Percentiles rank a stretch among this genome's conserved stretches.
Evolutionary conservation across 1,140 invertebrate genomes (phyloP).

Genomic region (Leptopilina boulardi): DNA sequence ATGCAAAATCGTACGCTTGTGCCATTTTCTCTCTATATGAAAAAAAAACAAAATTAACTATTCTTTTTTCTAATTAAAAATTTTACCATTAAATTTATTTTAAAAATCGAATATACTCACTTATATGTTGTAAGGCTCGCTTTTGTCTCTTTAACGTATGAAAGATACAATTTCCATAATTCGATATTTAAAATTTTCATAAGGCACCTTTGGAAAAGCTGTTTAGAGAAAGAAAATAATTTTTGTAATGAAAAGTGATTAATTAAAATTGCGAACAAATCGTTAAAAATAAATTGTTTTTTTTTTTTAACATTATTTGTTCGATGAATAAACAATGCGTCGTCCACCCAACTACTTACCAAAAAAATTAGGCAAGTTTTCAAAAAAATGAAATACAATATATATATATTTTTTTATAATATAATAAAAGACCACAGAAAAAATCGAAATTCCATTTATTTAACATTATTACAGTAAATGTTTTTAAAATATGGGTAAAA

Average conservation of each 20-base stretch:
- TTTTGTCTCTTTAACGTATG: slow-evolving; percentile 99
- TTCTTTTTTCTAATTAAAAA: no score
- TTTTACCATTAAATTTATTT: no score
- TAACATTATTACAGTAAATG: slow-evolving; percentile 21
- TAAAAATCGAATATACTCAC: no score
- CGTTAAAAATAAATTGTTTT: slow-evolving; percentile 40
- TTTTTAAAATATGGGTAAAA: slow-evolving; percentile 61
- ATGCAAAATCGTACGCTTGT: slow-evolving; percentile 98
- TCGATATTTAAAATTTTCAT: slow-evolving; percentile 99
- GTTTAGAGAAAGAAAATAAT: slow-evolving; percentile 65
- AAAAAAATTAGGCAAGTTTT: slow-evolving; percentile 66
- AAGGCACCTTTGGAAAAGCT: slow-evolving; percentile 98
- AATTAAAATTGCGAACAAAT: slow-evolving; percentile 47
- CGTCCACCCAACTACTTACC: slow-evolving; percentile 39
- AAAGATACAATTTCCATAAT: slow-evolving; percentile 98
- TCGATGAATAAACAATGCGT: no score
- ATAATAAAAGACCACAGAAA: slow-evolving; percentile 44
- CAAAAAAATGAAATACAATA: slow-evolving; percentile 40
- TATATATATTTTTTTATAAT: no score
- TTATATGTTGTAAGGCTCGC: slow-evolving; percentile 94
- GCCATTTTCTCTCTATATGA: slow-evolving; percentile 97
- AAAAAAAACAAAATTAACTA: no score
- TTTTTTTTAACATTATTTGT: slow-evolving; percentile 37
- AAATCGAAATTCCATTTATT: slow-evolving; percentile 7
- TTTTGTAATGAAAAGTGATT: slow-evolving; percentile 43